These are phyloP conservation scores for Grallaria varia DNA, from an alignment of 2,113 vertebrate species.

Conservation along the genomic window DNA sequence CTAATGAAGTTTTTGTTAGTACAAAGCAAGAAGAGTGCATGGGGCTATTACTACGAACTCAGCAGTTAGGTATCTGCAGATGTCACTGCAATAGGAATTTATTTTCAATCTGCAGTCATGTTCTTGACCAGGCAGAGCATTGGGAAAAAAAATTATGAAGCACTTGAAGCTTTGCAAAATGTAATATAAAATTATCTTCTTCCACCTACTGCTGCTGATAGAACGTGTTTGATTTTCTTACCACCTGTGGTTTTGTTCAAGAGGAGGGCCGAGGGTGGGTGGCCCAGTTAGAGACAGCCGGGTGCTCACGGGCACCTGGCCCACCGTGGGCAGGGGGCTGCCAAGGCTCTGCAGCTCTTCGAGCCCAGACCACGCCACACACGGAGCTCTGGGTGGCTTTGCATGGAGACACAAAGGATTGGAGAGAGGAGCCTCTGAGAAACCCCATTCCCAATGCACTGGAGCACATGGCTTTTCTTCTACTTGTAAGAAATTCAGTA, in stretches of 20 bases:
- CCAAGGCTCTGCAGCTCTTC: background rate
- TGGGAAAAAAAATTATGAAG: fast-evolving
- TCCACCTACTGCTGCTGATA: fast-evolving
- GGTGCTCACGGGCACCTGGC: background rate
- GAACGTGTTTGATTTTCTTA: background rate
- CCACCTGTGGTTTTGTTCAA: background rate
- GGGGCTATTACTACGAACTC: background rate
- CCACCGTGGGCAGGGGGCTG: background rate
- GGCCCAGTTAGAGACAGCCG: background rate
- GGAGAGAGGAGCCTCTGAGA: background rate
- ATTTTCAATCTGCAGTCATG: background rate
- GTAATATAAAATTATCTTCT: background rate
- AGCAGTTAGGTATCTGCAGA: background rate
- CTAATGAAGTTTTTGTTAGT: background rate
- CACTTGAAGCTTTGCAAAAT: background rate
- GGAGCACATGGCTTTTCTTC: background rate
- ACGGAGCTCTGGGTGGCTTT: background rate
- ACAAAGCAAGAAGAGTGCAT: background rate
- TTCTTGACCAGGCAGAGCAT: background rate
- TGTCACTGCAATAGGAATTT: background rate
- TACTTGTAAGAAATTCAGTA: background rate
- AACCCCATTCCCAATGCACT: background rate
- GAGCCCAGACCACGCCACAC: background rate
- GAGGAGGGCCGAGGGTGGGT: background rate
- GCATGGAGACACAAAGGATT: background rate